phyloP scores from a whole-genome alignment of 1,140 invertebrate genomes.

The Micrasema minimum region DNA sequence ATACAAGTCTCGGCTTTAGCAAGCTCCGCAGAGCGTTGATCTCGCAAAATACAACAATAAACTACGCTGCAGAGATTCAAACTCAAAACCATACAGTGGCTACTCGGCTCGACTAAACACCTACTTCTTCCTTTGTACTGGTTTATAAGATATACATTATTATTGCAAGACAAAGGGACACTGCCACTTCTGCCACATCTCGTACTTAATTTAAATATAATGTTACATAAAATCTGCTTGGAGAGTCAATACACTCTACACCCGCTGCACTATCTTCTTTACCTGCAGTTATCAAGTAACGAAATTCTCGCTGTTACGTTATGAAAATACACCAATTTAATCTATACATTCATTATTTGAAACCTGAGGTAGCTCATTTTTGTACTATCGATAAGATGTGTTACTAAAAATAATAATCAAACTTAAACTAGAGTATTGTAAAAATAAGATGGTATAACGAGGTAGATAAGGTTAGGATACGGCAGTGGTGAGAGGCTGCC shows the following conservation, averaged over 20 bases:
- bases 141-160: conserved; percentile 50
- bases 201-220: conserved; percentile 33
- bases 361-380: conserved; percentile 67
- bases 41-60: conserved; percentile 49
- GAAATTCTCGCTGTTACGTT: conserved; percentile 1
- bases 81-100: conserved; percentile 34
- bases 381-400: conserved; percentile 62
- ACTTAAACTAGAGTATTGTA: conserved; percentile 54
- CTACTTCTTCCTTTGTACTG: conserved; percentile 48
- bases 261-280: not conserved
- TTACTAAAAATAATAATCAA: conserved; percentile 54
- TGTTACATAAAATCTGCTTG: conserved; percentile 35
- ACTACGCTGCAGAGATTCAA: conserved; percentile 52
- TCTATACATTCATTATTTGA: conserved; percentile 57
- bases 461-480: conserved; percentile 66
- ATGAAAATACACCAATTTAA: conserved; percentile 43
- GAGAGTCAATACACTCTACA: conserved; percentile 8
- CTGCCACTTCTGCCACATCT: conserved; percentile 37
- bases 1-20: conserved; percentile 39
- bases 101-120: conserved; percentile 25
- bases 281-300: not conserved
- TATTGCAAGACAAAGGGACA: conserved; percentile 51
- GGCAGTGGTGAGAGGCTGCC: conserved; percentile 57
- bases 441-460: conserved; percentile 56
- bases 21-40: conserved; percentile 46